phyloP scores from a whole-genome alignment of 2,888 invertebrate genomes.

The Teleiodes luculella region DNA sequence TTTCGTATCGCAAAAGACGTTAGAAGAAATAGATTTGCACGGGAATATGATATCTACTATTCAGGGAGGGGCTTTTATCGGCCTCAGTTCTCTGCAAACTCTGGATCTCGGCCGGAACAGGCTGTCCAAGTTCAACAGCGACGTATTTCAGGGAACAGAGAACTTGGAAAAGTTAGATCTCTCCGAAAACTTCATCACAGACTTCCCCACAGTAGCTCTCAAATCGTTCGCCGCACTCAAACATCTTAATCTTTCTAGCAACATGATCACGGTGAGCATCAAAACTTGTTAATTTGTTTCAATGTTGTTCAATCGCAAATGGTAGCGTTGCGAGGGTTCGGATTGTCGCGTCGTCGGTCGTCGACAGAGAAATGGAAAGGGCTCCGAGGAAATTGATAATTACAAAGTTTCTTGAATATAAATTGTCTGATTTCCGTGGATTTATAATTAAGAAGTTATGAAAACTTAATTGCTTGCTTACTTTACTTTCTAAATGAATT shows the following conservation, averaged over 20 bases:
- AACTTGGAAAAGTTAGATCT: constrained; percentile 89
- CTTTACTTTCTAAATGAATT: constrained; percentile 7
- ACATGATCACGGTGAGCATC: constrained; percentile 87
- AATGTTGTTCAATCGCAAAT: constrained; percentile 15
- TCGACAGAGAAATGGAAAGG: constrained; percentile 11
- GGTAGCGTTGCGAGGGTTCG: constrained; percentile 7
- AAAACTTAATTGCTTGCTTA: constrained; percentile 8
- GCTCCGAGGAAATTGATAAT: constrained; percentile 14
- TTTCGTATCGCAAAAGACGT: constrained; percentile 82
- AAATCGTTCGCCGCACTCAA: constrained; percentile 84
- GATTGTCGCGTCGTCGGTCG: neutral
- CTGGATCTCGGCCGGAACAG: constrained; percentile 88
- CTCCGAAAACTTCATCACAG: constrained; percentile 90
- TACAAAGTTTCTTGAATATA: constrained; percentile 15
- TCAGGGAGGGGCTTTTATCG: constrained; percentile 86
- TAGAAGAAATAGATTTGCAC: constrained; percentile 88
- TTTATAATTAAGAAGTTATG: constrained; percentile 16
- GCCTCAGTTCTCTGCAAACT: constrained; percentile 81
- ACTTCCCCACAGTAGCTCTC: constrained; percentile 88
- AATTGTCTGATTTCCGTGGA: constrained; percentile 12
- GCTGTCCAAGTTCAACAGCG: constrained; percentile 88
- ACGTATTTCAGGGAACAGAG: constrained; percentile 87
- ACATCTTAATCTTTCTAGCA: constrained; percentile 89
- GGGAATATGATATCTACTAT: constrained; percentile 86
- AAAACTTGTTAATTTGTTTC: constrained; percentile 15